These are phyloP conservation scores for Climacteris rufus DNA, from an alignment of 2,113 vertebrate genomes.

Conservation along the genomic window DNA sequence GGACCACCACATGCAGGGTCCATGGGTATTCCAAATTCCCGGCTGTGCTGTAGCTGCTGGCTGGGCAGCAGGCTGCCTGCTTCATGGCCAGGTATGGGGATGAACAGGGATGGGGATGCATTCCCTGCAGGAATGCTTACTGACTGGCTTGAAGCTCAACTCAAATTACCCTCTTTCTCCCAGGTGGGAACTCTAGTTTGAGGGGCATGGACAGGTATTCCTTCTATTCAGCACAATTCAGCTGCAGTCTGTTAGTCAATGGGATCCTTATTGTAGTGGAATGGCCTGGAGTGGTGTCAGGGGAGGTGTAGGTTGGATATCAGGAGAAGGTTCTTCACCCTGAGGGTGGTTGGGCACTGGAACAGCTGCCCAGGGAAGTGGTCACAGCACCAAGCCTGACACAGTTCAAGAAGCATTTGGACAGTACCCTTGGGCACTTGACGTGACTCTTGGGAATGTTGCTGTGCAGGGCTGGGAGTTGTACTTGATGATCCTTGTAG, in stretches of 20 bases:
- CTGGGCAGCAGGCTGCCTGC: neutral
- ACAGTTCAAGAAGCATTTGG: neutral
- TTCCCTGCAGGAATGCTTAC: neutral
- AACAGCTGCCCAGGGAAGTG: neutral
- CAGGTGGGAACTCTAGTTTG: neutral
- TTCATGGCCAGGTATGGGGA: rapidly evolving
- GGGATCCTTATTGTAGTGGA: neutral
- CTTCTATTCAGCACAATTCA: rapidly evolving
- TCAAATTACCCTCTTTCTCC: neutral
- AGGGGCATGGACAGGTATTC: too few relatives aligned
- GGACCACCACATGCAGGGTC: too few relatives aligned
- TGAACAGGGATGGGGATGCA: rapidly evolving
- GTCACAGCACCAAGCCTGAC: neutral
- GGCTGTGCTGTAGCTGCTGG: neutral
- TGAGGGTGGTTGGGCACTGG: neutral
- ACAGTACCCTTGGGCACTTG: neutral
- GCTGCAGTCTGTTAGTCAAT: neutral
- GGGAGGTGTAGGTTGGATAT: neutral
- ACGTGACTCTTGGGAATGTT: neutral
- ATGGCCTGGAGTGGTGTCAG: neutral
- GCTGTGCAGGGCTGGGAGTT: neutral
- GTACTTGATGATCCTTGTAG: neutral
- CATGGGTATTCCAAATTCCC: rapidly evolving
- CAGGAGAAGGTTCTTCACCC: neutral
- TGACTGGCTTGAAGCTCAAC: neutral